Base-by-base conservation (phyloP, 2,888 invertebrate genomes). In the Leucophora obtusa region DNA sequence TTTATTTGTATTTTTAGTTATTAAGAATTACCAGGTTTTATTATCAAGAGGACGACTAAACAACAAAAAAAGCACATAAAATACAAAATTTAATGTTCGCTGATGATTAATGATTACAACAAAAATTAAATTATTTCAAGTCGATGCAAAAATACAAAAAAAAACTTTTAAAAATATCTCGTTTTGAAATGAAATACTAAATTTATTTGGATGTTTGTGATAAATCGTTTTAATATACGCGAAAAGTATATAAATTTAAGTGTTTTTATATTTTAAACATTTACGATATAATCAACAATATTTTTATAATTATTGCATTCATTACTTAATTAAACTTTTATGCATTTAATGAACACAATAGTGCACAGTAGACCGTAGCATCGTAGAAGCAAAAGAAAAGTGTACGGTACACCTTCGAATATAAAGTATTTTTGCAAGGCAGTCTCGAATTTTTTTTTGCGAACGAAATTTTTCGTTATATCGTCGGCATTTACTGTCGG, bases 191-290 rank as follows among this genome's bases (percentile, higher is more conserved):
- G 63, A 28, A 65, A 65, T 28, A 65, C 14, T 65, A 65, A 65
- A 65, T 51, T 65, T n/a, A 11, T 33, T 51, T 65, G 51, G 51
- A 65, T 65, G 63, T 65, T 17, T 51, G 63, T 65, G 35, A 65
- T 53, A 65, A 65, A 65, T 51, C 33, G 51, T 33, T 51, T 65
- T 51, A 28, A 28, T 7, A 21, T 53, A 11, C 9, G 18, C 53
- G 53, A 38, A 10, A 14, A 38, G 11, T 38, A 10, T 38, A 38
- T 38, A 38, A 53, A 53, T 53, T 53, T 1, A 21, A 7, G 11
- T 18, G 17, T 53, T 53, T 53, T 17, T 17, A 18, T 17, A 4
- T 3, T 28, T 21, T 2, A 51, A 10, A 51, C 10, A 51, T 14
- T 9, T 53, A n/a, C n/a, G n/a, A n/a, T n/a, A 9, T 53, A 53